These are phyloP conservation scores for Alviniconcha marisindica DNA, from an alignment of 1,140 invertebrate genomes.

Conservation along the genomic window DNA sequence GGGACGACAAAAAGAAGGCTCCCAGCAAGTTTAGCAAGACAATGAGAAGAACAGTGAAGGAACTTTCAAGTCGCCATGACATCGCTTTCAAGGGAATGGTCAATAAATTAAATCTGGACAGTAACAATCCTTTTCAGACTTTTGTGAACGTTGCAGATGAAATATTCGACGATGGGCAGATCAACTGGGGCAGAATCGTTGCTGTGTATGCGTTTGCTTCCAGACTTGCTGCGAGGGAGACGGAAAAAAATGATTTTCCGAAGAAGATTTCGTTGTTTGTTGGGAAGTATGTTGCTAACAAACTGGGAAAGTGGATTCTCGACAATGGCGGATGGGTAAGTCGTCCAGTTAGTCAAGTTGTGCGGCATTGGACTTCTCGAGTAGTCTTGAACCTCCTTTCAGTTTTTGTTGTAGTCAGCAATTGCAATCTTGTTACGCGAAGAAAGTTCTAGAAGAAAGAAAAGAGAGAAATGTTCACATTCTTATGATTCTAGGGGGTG, in stretches of 20 bases:
- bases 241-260: constrained; percentile 68
- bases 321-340: constrained; percentile 78
- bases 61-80: constrained; percentile 78
- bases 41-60: constrained; percentile 71
- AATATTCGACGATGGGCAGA: constrained; percentile 78
- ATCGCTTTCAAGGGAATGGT: constrained; percentile 81
- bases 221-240: constrained; percentile 78
- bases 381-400: too few relatives aligned
- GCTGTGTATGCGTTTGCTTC: constrained; percentile 81
- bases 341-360: too few relatives aligned
- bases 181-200: constrained; percentile 82
- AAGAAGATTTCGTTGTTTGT: constrained; percentile 74
- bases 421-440: too few relatives aligned
- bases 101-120: constrained; percentile 78
- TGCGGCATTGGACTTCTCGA: too few relatives aligned
- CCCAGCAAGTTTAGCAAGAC: constrained; percentile 71
- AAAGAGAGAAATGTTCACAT: too few relatives aligned
- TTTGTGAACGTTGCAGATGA: constrained; percentile 81
- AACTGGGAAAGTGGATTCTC: constrained; percentile 75
- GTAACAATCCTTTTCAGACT: constrained; percentile 78
- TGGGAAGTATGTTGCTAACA: constrained; percentile 75
- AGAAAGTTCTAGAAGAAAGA: too few relatives aligned
- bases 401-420: too few relatives aligned
- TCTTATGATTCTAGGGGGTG: too few relatives aligned
- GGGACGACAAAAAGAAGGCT: constrained; percentile 56